Evolutionary conservation across 1,140 invertebrate genomes (phyloP).

Genomic region (Zaprionus africanus): DNA sequence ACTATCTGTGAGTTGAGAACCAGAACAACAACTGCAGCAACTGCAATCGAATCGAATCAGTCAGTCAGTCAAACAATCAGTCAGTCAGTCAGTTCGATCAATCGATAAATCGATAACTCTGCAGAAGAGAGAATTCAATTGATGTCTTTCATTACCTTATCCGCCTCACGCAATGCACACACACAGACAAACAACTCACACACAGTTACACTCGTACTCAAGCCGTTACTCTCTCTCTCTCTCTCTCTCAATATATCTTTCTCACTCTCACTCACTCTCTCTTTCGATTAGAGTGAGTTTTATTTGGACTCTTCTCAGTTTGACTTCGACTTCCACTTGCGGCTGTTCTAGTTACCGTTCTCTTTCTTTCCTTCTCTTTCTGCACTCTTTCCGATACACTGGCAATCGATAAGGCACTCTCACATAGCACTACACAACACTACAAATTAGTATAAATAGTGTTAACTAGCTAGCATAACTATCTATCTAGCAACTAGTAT

Average conservation of each 20-base stretch:
- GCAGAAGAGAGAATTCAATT: background rate
- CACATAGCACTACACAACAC: conserved; percentile 42
- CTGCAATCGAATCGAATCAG: conserved; percentile 1
- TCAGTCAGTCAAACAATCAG: conserved; percentile 15
- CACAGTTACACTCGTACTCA: background rate
- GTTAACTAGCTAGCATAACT: background rate
- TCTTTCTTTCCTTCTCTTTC: background rate
- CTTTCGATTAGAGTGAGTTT: conserved; percentile 15
- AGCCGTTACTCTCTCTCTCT: background rate
- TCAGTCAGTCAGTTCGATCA: conserved; percentile 11
- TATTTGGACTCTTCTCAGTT: conserved; percentile 13
- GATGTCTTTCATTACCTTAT: conserved; percentile 13
- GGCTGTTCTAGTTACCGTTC: conserved; percentile 32
- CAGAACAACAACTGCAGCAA: conserved; percentile 37
- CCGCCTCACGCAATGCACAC: conserved; percentile 4
- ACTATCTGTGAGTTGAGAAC: conserved; percentile 34
- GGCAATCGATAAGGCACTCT: conserved; percentile 29
- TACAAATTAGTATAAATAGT: conserved; percentile 7
- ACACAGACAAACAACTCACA: background rate
- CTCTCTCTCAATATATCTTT: too few species aligned
- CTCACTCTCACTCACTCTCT: too few species aligned
- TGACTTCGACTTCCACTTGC: conserved; percentile 9
- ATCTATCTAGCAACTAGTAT: background rate
- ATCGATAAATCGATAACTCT: conserved; percentile 3
- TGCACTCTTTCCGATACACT: conserved; percentile 34